These are phyloP conservation scores for Allolobophora icterica DNA, from an alignment of 2,888 invertebrate genomes.

Conservation along the genomic window DNA sequence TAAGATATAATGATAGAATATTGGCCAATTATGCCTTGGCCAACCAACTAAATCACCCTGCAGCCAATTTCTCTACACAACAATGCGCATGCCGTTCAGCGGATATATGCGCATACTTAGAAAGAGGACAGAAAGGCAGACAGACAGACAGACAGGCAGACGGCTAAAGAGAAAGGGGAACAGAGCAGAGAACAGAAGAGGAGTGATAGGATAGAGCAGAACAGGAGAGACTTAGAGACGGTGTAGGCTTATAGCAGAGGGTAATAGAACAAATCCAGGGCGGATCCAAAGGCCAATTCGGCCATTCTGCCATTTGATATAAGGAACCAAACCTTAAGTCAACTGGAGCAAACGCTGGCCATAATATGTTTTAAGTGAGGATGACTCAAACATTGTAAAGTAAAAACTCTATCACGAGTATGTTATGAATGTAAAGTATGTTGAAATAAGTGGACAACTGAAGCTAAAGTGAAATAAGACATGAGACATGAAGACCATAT, in stretches of 20 bases:
- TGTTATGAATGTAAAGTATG: no score
- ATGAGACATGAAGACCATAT: no score
- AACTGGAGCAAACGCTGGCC: no score
- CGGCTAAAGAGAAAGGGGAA: neutral
- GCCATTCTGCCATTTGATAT: no score
- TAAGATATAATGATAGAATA: neutral
- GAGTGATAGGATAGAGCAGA: neutral
- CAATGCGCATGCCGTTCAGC: neutral
- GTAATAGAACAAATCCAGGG: neutral
- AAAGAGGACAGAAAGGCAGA: neutral
- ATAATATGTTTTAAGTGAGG: no score
- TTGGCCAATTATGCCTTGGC: conserved; percentile 10
- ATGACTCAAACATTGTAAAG: no score
- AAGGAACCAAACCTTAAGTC: no score
- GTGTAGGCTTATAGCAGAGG: no score
- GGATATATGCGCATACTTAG: neutral
- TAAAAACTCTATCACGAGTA: no score
- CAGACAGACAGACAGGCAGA: neutral
- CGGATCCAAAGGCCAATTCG: no score
- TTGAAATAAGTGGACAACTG: no score
- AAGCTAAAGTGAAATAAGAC: no score
- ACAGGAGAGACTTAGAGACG: neutral
- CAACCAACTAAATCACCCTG: neutral
- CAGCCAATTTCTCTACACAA: neutral
- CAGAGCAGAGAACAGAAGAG: neutral